A percentile compares a stretch with the other conserved stretches of the same genome.
phyloP scores from a whole-genome alignment of 2,888 invertebrate genomes.

The Ligdia adustata region DNA sequence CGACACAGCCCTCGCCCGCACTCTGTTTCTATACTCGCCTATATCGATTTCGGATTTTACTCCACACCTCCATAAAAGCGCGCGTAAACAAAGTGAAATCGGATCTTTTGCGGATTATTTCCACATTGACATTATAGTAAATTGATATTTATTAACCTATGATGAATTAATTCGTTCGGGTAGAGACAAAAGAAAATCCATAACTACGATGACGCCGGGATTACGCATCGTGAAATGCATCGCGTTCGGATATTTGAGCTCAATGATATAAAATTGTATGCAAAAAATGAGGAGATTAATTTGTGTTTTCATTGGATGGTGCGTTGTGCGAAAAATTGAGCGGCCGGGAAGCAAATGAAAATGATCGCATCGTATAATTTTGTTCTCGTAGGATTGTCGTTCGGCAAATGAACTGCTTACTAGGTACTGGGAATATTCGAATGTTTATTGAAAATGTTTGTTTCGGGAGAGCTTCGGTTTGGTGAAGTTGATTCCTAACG shows the following conservation, averaged over 20 bases:
- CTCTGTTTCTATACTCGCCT: constrained; percentile 61
- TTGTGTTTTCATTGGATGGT: constrained; percentile 79
- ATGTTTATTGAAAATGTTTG: constrained; percentile 34
- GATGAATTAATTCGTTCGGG: constrained; percentile 72
- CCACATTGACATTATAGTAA: constrained; percentile 43
- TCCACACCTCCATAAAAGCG: constrained; percentile 56
- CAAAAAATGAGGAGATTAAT: constrained; percentile 84
- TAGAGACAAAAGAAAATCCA: constrained; percentile 73
- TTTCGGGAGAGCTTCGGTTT: constrained; percentile 24
- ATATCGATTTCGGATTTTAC: constrained; percentile 74
- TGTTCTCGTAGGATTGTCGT: constrained; percentile 64
- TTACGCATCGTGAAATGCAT: constrained; percentile 68
- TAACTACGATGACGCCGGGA: constrained; percentile 73
- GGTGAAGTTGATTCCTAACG: constrained; percentile 9
- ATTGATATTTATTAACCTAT: constrained; percentile 60
- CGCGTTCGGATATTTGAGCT: constrained; percentile 72
- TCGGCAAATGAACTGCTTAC: constrained; percentile 55
- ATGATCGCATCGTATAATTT: constrained; percentile 73
- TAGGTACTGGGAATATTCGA: constrained; percentile 30
- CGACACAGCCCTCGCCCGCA: constrained; percentile 77
- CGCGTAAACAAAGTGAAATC: constrained; percentile 55
- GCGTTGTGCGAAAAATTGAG: constrained; percentile 83
- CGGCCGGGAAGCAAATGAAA: constrained; percentile 74
- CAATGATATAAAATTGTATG: constrained; percentile 81
- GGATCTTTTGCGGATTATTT: constrained; percentile 56